These are phyloP conservation scores for Graphium colonna DNA, from an alignment of 2,888 invertebrate species.

Conservation along the genomic window DNA sequence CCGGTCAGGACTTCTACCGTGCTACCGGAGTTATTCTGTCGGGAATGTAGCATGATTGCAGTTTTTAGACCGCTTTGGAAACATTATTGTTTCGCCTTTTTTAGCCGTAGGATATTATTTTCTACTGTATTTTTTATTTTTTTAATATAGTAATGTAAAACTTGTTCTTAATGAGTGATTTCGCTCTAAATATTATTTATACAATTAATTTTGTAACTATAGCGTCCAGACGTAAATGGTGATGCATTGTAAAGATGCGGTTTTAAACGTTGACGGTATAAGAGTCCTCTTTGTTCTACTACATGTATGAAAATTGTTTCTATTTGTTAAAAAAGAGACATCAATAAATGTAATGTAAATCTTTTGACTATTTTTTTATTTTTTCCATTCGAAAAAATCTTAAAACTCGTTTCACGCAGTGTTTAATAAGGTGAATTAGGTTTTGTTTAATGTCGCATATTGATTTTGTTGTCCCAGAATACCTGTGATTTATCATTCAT, in stretches of 20 bases:
- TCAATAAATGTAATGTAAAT: slow-evolving; percentile 20
- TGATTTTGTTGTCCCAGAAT: slow-evolving; percentile 1
- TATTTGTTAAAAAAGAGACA: slow-evolving; percentile 5
- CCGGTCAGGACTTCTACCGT: slow-evolving; percentile 21
- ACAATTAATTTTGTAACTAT: slow-evolving; percentile 33
- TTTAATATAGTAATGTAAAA: slow-evolving; percentile 28
- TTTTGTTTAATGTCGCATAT: slow-evolving; percentile 2
- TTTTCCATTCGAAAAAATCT: slow-evolving; percentile 2
- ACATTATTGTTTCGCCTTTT: slow-evolving; percentile 22
- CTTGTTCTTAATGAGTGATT: slow-evolving; percentile 23
- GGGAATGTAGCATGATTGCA: slow-evolving; percentile 5
- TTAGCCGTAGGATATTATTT: slow-evolving; percentile 29
- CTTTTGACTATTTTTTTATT: slow-evolving; percentile 10
- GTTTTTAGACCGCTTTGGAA: neutral
- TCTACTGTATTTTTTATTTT: slow-evolving; percentile 29
- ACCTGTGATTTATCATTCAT: neutral
- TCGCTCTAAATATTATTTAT: slow-evolving; percentile 28
- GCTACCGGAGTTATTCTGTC: slow-evolving; percentile 2
- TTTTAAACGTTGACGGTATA: slow-evolving; percentile 15
- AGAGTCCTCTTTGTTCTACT: slow-evolving; percentile 8
- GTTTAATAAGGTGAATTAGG: no score
- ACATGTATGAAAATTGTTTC: slow-evolving; percentile 16
- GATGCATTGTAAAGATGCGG: slow-evolving; percentile 22
- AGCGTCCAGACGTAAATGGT: slow-evolving; percentile 34
- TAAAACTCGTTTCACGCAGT: no score